These are phyloP conservation scores for Anguilla pacifica DNA, from an alignment of 2,797 vertebrate species.

Conservation along the genomic window DNA sequence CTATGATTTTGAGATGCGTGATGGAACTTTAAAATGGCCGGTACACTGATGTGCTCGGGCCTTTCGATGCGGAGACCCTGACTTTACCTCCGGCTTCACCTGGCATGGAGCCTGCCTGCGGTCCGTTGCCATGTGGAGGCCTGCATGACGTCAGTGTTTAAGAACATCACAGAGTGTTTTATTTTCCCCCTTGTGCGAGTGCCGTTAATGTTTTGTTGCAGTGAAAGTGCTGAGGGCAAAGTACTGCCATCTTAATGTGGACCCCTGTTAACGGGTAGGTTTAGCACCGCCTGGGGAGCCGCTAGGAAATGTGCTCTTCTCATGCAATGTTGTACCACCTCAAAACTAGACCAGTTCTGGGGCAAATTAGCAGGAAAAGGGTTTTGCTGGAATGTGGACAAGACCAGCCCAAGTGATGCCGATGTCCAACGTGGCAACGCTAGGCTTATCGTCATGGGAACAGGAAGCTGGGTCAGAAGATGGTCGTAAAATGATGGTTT, in stretches of 20 bases:
- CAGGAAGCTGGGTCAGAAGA: slow-evolving; percentile 45
- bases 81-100: slow-evolving; percentile 1
- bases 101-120: slow-evolving; percentile 50
- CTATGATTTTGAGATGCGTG: neutral
- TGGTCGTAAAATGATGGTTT: slow-evolving; percentile 46
- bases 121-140: slow-evolving; percentile 54
- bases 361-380: slow-evolving; percentile 14
- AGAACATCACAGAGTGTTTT: slow-evolving; percentile 51
- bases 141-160: slow-evolving; percentile 71
- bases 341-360: slow-evolving; percentile 22
- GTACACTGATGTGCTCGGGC: neutral
- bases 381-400: slow-evolving; percentile 47
- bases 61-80: neutral
- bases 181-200: slow-evolving; percentile 62
- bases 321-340: slow-evolving; percentile 67
- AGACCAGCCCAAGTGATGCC: slow-evolving; percentile 56
- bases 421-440: slow-evolving; percentile 53
- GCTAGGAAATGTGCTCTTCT: slow-evolving; percentile 75
- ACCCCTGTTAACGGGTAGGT: slow-evolving; percentile 67
- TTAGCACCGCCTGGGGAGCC: slow-evolving; percentile 68
- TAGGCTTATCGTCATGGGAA: slow-evolving; percentile 26
- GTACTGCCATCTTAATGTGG: slow-evolving; percentile 72
- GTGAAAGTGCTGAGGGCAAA: slow-evolving; percentile 71
- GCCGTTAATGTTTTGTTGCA: slow-evolving; percentile 74
- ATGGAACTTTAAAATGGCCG: neutral